Base-by-base conservation (phyloP, 2,888 invertebrate genomes). In the Polydesmus complanatus region DNA sequence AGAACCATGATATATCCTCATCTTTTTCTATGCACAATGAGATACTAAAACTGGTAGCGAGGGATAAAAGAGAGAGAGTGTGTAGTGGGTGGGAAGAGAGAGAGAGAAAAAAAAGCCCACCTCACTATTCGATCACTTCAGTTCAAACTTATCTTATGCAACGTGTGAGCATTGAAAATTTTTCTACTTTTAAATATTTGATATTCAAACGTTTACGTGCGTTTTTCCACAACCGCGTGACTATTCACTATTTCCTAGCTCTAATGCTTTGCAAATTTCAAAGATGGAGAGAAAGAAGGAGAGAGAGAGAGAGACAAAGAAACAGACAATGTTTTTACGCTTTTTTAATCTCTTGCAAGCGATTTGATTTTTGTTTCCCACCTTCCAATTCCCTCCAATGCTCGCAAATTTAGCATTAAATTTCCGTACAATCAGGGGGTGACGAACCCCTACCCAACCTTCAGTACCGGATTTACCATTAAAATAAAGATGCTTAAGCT, bases 371-470 rank as follows among this genome's bases (percentile, higher is more conserved):
- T 22, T 22, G 22, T n/a, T n/a, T n/a, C n/a, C n/a, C n/a, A n/a
- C n/a, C 37, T 14, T 37, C 37, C 37, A 8, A 5, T 37, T 37
- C 37, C 14, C 37, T 49, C 47, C n/a, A n/a, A n/a, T n/a, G n/a
- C n/a, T n/a, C n/a, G n/a, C n/a, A n/a, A n/a, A n/a, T 56, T 22
- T 47, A 23, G 48, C 56, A 56, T 56, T 56, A 56, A 47, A 47
- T 56, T 27, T 37, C 56, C 47, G n/a, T n/a, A n/a, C n/a, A n/a
- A n/a, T n/a, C n/a, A n/a, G n/a, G 49, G 56, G 56, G 56, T 56
- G 56, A 47, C 37, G 48, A 56, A 27, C 37, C 11, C 27, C 37
- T 11, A 27, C 22, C 11, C 27, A 26, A 27, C 18, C 23, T n/a
- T n/a, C n/a, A n/a, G n/a, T n/a, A n/a, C n/a, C n/a, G n/a, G n/a